phyloP scores from a whole-genome alignment of 2,888 invertebrate genomes.

The Macaria notata region DNA sequence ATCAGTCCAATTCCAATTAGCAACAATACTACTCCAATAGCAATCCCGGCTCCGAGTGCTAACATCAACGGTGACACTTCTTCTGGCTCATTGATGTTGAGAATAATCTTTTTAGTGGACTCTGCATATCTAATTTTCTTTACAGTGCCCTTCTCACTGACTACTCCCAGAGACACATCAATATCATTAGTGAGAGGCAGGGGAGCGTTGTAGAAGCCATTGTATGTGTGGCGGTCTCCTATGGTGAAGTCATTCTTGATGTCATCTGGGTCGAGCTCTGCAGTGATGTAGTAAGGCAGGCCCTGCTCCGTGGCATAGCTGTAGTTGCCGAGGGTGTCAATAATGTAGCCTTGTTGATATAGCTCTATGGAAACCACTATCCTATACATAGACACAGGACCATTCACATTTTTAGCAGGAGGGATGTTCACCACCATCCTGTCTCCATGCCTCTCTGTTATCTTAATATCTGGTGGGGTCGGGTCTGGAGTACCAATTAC shows the following conservation, averaged over 20 bases:
- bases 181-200: conserved; percentile 84
- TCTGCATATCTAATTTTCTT: conserved; percentile 86
- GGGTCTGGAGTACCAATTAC: conserved; percentile 87
- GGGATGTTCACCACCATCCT: conserved; percentile 86
- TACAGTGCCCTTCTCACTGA: conserved; percentile 85
- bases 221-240: conserved; percentile 89
- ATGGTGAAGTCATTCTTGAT: conserved; percentile 86
- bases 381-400: conserved; percentile 89
- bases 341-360: conserved; percentile 84
- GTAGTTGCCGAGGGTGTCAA: conserved; percentile 84
- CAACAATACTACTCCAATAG: conserved; percentile 88
- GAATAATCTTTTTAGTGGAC: conserved; percentile 76
- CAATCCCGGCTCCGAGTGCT: conserved; percentile 82
- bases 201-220: conserved; percentile 89
- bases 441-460: conserved; percentile 83
- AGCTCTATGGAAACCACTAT: conserved; percentile 88
- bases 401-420: conserved; percentile 87
- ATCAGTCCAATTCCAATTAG: conserved; percentile 84
- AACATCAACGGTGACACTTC: conserved; percentile 75
- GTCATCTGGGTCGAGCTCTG: conserved; percentile 87
- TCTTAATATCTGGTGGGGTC: conserved; percentile 85
- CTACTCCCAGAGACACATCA: conserved; percentile 87
- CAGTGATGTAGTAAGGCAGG: conserved; percentile 91
- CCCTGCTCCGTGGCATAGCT: conserved; percentile 85
- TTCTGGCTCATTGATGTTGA: conserved; percentile 77